A percentile compares a stretch with the other conserved stretches of the same genome.
Conservation (phyloP, 2,797 vertebrate genomes). For the Chelonia mydas region DNA sequence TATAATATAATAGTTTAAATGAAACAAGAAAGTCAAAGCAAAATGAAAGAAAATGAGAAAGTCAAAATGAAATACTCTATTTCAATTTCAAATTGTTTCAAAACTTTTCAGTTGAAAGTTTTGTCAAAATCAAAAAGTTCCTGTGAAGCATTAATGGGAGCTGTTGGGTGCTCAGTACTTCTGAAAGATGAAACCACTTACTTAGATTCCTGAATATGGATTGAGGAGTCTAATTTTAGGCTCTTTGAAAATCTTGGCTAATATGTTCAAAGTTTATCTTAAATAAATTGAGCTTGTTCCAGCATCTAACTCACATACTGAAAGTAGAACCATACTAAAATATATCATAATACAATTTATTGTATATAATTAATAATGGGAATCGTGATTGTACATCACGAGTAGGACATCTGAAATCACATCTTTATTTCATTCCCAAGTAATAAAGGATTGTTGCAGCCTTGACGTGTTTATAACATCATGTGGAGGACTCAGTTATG, state of each 20-base stretch:
- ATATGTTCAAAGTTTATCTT: background rate
- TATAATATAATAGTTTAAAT: background rate
- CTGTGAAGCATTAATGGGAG: background rate
- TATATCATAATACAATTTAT: background rate
- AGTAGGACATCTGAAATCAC: background rate
- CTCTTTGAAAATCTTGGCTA: background rate
- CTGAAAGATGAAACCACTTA: background rate
- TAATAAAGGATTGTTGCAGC: background rate
- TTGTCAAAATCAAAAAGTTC: background rate
- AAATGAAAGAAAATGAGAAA: background rate
- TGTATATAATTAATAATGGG: background rate
- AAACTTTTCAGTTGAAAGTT: background rate
- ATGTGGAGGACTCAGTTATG: background rate
- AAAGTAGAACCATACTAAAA: background rate
- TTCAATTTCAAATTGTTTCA: background rate
- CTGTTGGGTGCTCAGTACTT: background rate
- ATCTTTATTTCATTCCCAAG: background rate
- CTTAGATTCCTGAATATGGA: background rate
- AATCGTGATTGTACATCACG: background rate
- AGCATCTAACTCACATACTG: background rate
- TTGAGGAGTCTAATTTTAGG: background rate
- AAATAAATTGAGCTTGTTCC: background rate
- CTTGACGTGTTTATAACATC: background rate
- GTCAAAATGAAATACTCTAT: background rate
- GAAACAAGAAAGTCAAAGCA: fast-evolving